Base-by-base conservation (phyloP, 1,140 invertebrate species). In the Anagrus nilaparvatae region DNA sequence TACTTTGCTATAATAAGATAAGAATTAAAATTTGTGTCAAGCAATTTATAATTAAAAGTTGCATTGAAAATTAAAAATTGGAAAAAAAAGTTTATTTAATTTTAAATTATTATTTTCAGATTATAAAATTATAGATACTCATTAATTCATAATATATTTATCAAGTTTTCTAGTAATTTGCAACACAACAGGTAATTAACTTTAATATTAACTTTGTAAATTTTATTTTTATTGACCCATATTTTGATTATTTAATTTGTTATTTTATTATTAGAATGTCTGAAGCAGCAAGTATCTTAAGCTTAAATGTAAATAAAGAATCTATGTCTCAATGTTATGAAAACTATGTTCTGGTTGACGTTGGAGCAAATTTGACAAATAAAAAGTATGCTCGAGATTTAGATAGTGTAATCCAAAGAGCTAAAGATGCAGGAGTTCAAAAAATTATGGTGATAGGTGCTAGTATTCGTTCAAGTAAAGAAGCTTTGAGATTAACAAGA, bases 401-500 rank as follows among this genome's bases (percentile, higher is more conserved):
- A 55, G 88, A 95, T 70, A 84, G 86, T 47, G 92, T 97, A 4
- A 73, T 97, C 44, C 81, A 90, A 67, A 75, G 91, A 64, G 89
- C 90, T 44, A 87, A 88, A 74, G 87, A 93, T 76, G 78, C 89
- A 65, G 90, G 91, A 52, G 87, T 95, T 51, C 84, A 88, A 57
- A 95, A 94, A 70, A 89, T 95, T 45, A 90, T 95, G 80, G 89
- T 94, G 32, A 89, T 84, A 43, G 89, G 89, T 41, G 87, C 84
- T 43, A 91, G 87, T 53, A 76, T 93, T 32, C 80, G 84, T 60
- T 80, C 79, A 12, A 92, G 87, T 58, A 91, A 91, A 71, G 89
- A 94, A 71, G 89, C 87, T 27, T 69, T 93, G 40, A 76, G 88
- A 62, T 67, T 92, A 24, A 88, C 88, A 31, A 75, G 86, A 58